These are phyloP conservation scores for Bucorvus abyssinicus DNA, from an alignment of 2,797 vertebrate genomes.

Conservation along the genomic window DNA sequence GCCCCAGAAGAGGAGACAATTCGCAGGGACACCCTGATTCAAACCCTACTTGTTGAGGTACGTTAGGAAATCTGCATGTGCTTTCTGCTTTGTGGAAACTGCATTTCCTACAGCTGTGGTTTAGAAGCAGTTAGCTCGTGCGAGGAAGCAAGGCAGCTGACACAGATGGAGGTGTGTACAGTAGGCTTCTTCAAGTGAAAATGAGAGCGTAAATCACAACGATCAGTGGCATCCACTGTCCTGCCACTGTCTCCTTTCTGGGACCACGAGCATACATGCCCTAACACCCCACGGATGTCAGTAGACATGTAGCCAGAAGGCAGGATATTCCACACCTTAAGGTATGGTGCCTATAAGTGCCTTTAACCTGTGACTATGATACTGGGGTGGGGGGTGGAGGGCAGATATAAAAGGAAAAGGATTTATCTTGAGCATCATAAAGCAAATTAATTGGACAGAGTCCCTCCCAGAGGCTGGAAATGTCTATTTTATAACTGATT, in stretches of 20 bases:
- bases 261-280: rapidly evolving
- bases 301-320: not conserved
- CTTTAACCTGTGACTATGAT: not conserved
- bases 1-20: not conserved
- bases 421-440: not conserved
- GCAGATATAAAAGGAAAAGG: not conserved
- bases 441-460: not conserved
- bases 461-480: not conserved
- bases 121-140: not conserved
- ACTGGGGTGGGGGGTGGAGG: not conserved
- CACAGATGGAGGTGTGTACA: not conserved
- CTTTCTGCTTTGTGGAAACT: not conserved
- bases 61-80: not conserved
- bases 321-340: not conserved
- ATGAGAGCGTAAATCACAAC: not conserved
- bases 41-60: constrained; percentile 71
- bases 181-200: not conserved
- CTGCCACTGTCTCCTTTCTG: not conserved
- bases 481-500: not conserved
- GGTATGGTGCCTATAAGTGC: not conserved
- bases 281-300: not conserved
- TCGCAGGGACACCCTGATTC: constrained; percentile 66
- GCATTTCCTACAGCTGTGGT: not conserved
- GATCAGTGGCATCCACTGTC: not conserved
- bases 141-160: not conserved